A percentile compares a stretch with the other conserved stretches of the same genome.
Conservation (phyloP, 1,140 invertebrate species). For the Drosophila funebris region DNA sequence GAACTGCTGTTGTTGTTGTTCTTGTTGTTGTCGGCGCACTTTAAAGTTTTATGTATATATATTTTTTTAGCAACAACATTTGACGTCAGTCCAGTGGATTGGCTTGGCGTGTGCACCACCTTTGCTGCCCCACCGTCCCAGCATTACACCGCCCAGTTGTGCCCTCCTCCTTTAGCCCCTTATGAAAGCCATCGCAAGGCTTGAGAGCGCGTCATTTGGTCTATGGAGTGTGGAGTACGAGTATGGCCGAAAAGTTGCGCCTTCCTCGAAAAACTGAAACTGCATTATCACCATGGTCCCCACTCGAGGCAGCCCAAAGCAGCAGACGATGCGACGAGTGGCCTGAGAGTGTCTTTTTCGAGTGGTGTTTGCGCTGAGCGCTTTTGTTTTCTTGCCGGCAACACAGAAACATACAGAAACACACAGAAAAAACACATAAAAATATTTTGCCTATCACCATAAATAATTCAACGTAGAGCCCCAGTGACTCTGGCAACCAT, state of each 20-base stretch:
- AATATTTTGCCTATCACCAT: constrained; percentile 81
- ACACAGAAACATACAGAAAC: constrained; percentile 56
- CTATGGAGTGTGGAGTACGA: constrained; percentile 16
- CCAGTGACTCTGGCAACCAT: constrained; percentile 10
- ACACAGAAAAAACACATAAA: constrained; percentile 56
- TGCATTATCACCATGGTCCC: constrained; percentile 72
- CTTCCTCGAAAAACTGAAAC: constrained; percentile 55
- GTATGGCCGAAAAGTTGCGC: constrained; percentile 31
- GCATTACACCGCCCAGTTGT: not conserved
- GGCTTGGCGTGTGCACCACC: constrained; percentile 49
- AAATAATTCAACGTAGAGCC: constrained; percentile 74
- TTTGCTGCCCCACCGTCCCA: constrained; percentile 15
- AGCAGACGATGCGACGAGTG: constrained; percentile 54
- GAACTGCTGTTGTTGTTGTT: constrained; percentile 49
- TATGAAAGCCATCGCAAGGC: constrained; percentile 10
- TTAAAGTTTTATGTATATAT: constrained; percentile 59
- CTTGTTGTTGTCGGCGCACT: constrained; percentile 60
- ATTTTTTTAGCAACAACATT: constrained; percentile 1
- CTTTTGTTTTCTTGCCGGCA: constrained; percentile 76
- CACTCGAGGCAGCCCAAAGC: constrained; percentile 43
- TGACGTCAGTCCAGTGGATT: constrained; percentile 31
- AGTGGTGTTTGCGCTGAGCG: constrained; percentile 62
- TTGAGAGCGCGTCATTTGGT: constrained; percentile 47
- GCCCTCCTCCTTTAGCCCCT: not conserved
- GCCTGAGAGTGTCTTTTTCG: constrained; percentile 71